Evolutionary conservation across 1,140 invertebrate genomes (phyloP), one percentile per base, ranked within the genome.

Genomic region (Sitophilus oryzae): DNA sequence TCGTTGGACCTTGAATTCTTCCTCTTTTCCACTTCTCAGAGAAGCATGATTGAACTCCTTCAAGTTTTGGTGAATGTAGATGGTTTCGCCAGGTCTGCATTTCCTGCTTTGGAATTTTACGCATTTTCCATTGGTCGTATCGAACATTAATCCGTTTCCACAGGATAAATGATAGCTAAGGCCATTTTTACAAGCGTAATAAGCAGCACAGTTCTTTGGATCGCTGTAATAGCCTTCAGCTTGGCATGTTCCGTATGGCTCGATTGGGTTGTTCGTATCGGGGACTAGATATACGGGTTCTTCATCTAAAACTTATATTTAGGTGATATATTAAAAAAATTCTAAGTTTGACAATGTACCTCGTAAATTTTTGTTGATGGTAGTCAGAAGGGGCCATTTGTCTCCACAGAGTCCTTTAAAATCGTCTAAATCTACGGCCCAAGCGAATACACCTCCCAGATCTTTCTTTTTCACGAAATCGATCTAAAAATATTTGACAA

Each of bases 351-450:
- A n/a, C n/a, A n/a, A n/a, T n/a, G n/a, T 61, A 77, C 78, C 76
- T 54, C 77, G 81, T 3, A 85, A 66, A 19, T 76, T 74, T 34
- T 74, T 74, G 0, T 76, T 79, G 5, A 82, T 78, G 0, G 79
- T 74, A 23, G 74, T 79, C 3, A 85, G 60, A 38, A 85, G 72
- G 0, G 83, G 82, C 77, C 81, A 85, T 16, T 79, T 76, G 38
- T 77, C 70, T 1, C 82, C 83, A 61, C 82, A 85, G 6, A 85
- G 70, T 18, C 82, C 82, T 65, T 81, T 66, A 61, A 84, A 85
- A 58, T 85, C 84, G 56, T 86, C 84, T 59, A 84, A 71, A 64
- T 85, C 83, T 4, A 84, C 70, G 2, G 84, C 77, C 76, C 79
- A 83, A 0, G 85, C 75, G 19, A 82, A 85, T 8, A 80, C 78